A percentile compares a stretch with the other conserved stretches of the same genome.
These are phyloP conservation scores for Pristionchus exspectatus DNA, from an alignment of 2,888 invertebrate species.

Conservation along the genomic window DNA sequence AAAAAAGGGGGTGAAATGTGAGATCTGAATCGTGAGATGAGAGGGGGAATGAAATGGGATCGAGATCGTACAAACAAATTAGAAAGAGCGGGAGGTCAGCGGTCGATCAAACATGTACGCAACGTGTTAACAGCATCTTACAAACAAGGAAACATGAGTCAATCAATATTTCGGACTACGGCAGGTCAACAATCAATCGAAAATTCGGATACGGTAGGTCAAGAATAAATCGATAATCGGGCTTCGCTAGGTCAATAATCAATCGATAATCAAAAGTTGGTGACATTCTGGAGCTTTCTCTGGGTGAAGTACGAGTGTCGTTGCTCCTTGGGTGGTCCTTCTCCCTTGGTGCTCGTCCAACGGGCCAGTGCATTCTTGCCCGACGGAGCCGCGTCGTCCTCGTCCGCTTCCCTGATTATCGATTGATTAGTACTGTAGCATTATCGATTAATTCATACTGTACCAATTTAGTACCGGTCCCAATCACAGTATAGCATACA, in stretches of 20 bases:
- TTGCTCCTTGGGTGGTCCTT: constrained; percentile 55
- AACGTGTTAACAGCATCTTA: neutral
- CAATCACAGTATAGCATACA: neutral
- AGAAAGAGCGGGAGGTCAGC: neutral
- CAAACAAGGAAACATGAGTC: neutral
- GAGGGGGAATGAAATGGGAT: neutral
- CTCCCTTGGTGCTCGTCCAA: constrained; percentile 57
- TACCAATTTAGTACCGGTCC: neutral
- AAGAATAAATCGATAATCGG: neutral
- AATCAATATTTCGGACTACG: neutral
- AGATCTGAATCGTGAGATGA: constrained; percentile 24
- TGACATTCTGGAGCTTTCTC: constrained; percentile 59
- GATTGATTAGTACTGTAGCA: neutral
- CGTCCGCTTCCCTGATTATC: constrained; percentile 70
- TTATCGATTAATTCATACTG: neutral
- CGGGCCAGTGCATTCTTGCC: constrained; percentile 17
- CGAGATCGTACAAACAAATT: neutral
- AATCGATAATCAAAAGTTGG: constrained; percentile 55
- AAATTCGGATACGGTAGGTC: neutral
- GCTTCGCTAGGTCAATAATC: neutral
- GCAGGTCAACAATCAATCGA: neutral
- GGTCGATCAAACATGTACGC: neutral
- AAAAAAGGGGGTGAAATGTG: neutral
- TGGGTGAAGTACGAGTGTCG: constrained; percentile 65
- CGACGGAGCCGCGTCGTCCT: constrained; percentile 58